Evolutionary conservation across 2,888 invertebrate genomes (phyloP).

Genomic region (Leucoptera coffeella): DNA sequence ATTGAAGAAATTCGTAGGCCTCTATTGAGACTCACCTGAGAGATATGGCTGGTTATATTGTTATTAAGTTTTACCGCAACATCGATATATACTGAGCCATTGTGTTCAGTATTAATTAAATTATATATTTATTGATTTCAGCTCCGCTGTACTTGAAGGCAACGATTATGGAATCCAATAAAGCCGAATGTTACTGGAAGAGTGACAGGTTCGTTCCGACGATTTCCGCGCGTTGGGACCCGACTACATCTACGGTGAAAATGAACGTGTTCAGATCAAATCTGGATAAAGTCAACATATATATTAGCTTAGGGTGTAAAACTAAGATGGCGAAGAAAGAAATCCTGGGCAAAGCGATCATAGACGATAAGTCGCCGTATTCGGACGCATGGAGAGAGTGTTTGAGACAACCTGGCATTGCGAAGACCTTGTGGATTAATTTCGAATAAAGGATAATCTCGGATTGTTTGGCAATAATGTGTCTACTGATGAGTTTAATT

Average conservation of each 20-base stretch:
- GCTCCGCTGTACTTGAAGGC: conserved; percentile 73
- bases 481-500: no score
- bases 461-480: no score
- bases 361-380: conserved; percentile 55
- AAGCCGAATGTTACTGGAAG: conserved; percentile 59
- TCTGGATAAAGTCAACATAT: conserved; percentile 57
- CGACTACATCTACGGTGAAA: conserved; percentile 57
- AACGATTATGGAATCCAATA: conserved; percentile 64
- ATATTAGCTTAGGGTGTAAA: conserved; percentile 60
- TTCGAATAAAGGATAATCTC: conserved; percentile 51
- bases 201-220: conserved; percentile 69
- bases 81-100: no score
- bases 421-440: conserved; percentile 56
- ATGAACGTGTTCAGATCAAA: conserved; percentile 58
- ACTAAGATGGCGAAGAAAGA: conserved; percentile 64
- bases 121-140: no score
- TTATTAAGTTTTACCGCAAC: no score
- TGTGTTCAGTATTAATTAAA: no score
- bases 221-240: conserved; percentile 70
- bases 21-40: no score
- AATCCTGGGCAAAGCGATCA: conserved; percentile 59
- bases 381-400: conserved; percentile 59
- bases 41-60: no score
- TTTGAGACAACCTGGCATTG: conserved; percentile 42
- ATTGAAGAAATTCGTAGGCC: no score